These are phyloP conservation scores for Anaspis maculata DNA, from an alignment of 2,888 invertebrate genomes.

Conservation along the genomic window DNA sequence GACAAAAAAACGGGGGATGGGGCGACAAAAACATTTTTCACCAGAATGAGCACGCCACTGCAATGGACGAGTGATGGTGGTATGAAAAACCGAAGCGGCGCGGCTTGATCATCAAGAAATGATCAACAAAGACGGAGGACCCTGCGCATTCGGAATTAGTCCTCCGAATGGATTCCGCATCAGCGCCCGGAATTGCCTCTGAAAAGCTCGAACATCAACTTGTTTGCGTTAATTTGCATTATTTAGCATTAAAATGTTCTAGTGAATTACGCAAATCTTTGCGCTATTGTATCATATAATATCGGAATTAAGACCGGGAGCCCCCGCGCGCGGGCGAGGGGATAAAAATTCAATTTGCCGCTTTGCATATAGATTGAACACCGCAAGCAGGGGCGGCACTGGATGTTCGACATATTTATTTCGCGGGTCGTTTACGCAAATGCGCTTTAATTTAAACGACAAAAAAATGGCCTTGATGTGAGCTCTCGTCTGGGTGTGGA, in stretches of 20 bases:
- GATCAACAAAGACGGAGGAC: too few relatives aligned
- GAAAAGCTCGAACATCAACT: constrained; percentile 23
- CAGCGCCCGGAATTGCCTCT: constrained; percentile 16
- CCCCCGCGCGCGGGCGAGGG: too few relatives aligned
- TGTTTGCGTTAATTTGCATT: constrained; percentile 28
- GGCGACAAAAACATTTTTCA: too few relatives aligned
- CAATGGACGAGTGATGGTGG: not conserved
- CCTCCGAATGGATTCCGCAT: constrained; percentile 19
- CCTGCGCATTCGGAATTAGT: constrained; percentile 16
- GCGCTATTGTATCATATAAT: constrained; percentile 19
- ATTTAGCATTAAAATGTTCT: constrained; percentile 25
- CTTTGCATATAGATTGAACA: constrained; percentile 16
- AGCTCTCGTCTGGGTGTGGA: too few relatives aligned
- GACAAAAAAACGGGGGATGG: not conserved
- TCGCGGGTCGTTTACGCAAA: too few relatives aligned
- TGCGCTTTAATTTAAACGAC: too few relatives aligned
- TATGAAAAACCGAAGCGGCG: too few relatives aligned
- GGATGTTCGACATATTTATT: too few relatives aligned
- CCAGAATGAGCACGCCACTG: not conserved
- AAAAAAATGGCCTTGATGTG: too few relatives aligned
- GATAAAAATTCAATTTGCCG: constrained; percentile 15
- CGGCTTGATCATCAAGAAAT: too few relatives aligned
- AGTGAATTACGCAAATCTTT: constrained; percentile 23
- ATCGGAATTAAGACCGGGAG: constrained; percentile 14
- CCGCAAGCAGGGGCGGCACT: too few relatives aligned